Evolutionary conservation across 2,888 invertebrate species (phyloP).

Genomic region (Octodonta nipae): DNA sequence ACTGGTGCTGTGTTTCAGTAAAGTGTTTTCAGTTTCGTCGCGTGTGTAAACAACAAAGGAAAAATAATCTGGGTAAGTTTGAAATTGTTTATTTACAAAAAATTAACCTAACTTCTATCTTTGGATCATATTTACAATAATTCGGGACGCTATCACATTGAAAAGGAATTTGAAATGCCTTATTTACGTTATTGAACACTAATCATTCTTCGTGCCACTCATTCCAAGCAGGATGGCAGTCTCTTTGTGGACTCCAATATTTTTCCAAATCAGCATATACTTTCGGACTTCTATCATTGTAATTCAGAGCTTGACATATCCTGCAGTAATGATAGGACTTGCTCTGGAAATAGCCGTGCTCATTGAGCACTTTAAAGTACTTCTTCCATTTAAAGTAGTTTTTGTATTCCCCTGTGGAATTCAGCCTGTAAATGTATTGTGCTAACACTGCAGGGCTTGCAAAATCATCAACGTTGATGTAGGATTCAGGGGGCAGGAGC

Average conservation of each 20-base stretch:
- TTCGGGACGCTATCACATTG: too few relatives aligned
- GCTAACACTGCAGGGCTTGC: slow-evolving; percentile 40
- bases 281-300: slow-evolving; percentile 37
- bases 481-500: slow-evolving; percentile 49
- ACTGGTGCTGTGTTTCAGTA: too few relatives aligned
- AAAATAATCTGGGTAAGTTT: too few relatives aligned
- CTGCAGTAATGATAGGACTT: slow-evolving; percentile 49
- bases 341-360: slow-evolving; percentile 54
- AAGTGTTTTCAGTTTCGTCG: too few relatives aligned
- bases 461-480: slow-evolving; percentile 45
- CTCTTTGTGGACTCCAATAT: slow-evolving; percentile 31
- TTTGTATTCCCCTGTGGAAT: slow-evolving; percentile 33
- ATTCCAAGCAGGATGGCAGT: slow-evolving; percentile 28
- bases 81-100: too few relatives aligned
- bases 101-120: too few relatives aligned
- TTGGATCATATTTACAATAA: too few relatives aligned
- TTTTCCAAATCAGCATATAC: slow-evolving; percentile 32
- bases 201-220: too few relatives aligned
- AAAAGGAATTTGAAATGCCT: too few relatives aligned
- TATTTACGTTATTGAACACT: too few relatives aligned
- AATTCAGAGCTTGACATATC: slow-evolving; percentile 54
- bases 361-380: slow-evolving; percentile 44
- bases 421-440: slow-evolving; percentile 38
- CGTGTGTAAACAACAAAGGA: too few relatives aligned
- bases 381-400: slow-evolving; percentile 47